Base-by-base conservation (phyloP, 1,140 invertebrate genomes). In the Listronotus bonariensis region DNA sequence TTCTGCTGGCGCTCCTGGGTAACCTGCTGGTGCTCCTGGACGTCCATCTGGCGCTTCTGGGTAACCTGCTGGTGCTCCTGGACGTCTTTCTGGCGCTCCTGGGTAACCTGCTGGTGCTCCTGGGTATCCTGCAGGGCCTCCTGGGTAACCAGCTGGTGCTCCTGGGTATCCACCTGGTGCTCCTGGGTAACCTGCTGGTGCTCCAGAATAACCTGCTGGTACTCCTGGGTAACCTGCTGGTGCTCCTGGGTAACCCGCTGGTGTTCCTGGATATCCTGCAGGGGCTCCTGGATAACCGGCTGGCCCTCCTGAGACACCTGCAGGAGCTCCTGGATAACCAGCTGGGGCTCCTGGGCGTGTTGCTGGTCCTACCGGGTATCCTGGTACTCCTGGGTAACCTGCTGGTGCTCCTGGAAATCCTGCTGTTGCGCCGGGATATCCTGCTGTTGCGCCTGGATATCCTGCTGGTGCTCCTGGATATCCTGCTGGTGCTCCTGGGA, bases 11-110 rank as follows among this genome's bases (percentile, higher is more conserved):
- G 52, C 36, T 38, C 58, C 57, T 38, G 63, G 59, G 18, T 67
- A 55, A 34, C 32, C 32, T 34, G 32, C 32, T 5, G 32, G 32
- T 68, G 45, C 65, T 57, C 62, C 67, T 20, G n/a, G n/a, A n/a
- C n/a, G n/a, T n/a, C n/a, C n/a, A n/a, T n/a, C n/a, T n/a, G 68
- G 62, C n/a, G 56, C 31, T 60, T 64, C 59, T 32, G 65, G 61
- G 15, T 70, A 63, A 45, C 48, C 31, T 17, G n/a, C 9, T 11
- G 34, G 9, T 10, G 31, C 6, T 45, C 38, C 34, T 9, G 41
- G 15, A 41, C 52, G 42, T 14, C 46, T n/a, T n/a, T n/a, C n/a
- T n/a, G n/a, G n/a, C n/a, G n/a, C 48, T 31, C 18, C 38, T 52
- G 49, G 14, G 42, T 36, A 15, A 9, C 8, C 11, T 52, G 53